These are phyloP conservation scores for Drosophila kanapiae DNA, from an alignment of 1,140 invertebrate genomes.

Conservation along the genomic window DNA sequence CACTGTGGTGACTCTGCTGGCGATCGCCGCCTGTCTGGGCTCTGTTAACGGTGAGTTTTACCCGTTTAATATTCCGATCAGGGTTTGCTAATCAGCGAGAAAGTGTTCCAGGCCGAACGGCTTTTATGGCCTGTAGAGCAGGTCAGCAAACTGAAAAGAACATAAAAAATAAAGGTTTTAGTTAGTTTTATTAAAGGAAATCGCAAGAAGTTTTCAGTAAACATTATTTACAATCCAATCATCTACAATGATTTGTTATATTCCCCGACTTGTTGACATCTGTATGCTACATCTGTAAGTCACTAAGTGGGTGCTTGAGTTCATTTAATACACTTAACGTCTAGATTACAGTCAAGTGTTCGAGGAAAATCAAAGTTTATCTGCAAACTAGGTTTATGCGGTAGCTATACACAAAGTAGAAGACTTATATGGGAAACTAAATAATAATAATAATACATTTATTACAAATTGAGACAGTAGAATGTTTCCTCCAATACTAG, in stretches of 20 bases:
- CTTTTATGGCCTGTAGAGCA: conserved; percentile 18
- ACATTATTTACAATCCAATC: not conserved
- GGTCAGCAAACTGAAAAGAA: not conserved
- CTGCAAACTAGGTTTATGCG: not conserved
- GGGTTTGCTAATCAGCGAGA: conserved; percentile 56
- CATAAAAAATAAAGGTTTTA: no score
- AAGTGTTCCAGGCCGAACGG: conserved; percentile 25
- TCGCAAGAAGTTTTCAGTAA: no score
- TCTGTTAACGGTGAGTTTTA: conserved; percentile 59
- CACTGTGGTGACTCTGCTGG: conserved; percentile 34
- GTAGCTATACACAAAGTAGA: not conserved
- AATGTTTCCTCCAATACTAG: not conserved
- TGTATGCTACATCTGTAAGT: not conserved
- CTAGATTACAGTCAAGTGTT: conserved; percentile 36
- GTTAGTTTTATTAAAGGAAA: no score
- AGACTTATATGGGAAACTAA: not conserved
- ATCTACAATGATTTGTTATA: not conserved
- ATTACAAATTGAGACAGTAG: not conserved
- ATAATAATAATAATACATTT: no score
- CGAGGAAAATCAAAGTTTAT: conserved; percentile 14
- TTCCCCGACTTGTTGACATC: not conserved
- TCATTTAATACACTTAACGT: conserved; percentile 7
- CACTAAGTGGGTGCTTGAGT: conserved; percentile 22
- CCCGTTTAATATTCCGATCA: conserved; percentile 59
- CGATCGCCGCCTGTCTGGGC: conserved; percentile 31